Evolutionary conservation across 2,888 invertebrate species (phyloP).

Genomic region (Alitta virens): DNA sequence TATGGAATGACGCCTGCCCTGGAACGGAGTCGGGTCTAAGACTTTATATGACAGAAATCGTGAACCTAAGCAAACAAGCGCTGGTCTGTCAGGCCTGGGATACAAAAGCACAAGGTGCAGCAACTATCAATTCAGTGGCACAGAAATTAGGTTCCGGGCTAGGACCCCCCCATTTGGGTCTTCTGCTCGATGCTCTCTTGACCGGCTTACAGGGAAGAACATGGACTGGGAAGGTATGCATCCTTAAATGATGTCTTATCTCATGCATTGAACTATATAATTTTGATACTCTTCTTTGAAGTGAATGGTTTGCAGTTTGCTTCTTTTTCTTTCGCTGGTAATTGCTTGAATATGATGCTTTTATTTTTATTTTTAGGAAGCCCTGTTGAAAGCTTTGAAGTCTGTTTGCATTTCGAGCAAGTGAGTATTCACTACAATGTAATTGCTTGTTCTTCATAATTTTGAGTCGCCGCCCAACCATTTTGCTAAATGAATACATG

Average conservation of each 20-base stretch:
- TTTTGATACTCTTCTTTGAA: too few species aligned
- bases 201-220: slow-evolving; percentile 77
- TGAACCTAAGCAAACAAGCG: slow-evolving; percentile 69
- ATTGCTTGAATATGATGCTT: too few species aligned
- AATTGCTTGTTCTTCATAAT: background rate
- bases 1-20: slow-evolving; percentile 10
- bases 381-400: slow-evolving; percentile 74
- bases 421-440: slow-evolving; percentile 59
- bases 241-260: too few species aligned
- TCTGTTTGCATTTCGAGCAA: slow-evolving; percentile 69
- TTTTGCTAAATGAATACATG: too few species aligned
- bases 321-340: too few species aligned
- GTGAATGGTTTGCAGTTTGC: too few species aligned
- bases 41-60: slow-evolving; percentile 72
- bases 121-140: slow-evolving; percentile 78
- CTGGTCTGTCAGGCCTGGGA: slow-evolving; percentile 84
- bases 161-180: slow-evolving; percentile 60
- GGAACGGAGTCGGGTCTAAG: slow-evolving; percentile 74
- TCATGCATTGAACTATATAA: too few species aligned
- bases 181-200: slow-evolving; percentile 68
- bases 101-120: slow-evolving; percentile 83
- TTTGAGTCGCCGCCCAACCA: too few species aligned
- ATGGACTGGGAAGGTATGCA: slow-evolving; percentile 72
- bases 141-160: slow-evolving; percentile 68
- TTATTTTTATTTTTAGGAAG: slow-evolving; percentile 64